Conservation (phyloP, 2,113 vertebrate genomes). For the Turnix velox region DNA sequence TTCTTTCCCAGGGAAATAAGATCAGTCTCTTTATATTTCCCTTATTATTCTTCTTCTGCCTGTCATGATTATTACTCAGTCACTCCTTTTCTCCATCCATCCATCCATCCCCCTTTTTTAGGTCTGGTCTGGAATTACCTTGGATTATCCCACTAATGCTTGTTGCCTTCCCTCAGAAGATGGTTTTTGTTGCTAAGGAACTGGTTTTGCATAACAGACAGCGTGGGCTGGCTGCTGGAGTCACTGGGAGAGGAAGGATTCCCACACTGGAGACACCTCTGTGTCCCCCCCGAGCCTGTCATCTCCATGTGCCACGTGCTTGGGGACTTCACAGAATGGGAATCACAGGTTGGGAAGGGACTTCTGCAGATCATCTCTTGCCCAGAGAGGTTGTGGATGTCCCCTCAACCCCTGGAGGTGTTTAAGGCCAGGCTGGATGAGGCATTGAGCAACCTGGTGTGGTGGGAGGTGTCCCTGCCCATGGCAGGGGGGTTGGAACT, state of each 20-base stretch:
- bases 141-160: slow-evolving; percentile 25
- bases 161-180: not conserved
- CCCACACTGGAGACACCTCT: rapidly evolving
- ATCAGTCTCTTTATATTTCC: slow-evolving; percentile 2
- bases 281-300: rapidly evolving
- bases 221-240: not conserved
- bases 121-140: slow-evolving; percentile 31
- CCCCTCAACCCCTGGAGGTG: no score
- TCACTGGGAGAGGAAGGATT: not conserved
- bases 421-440: no score
- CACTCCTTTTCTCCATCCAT: no score
- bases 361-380: not conserved
- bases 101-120: not conserved
- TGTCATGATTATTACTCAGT: not conserved
- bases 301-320: rapidly evolving
- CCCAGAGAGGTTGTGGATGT: no score
- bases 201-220: slow-evolving; percentile 39
- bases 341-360: not conserved
- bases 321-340: not conserved
- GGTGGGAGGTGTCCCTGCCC: no score
- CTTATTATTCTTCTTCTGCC: not conserved
- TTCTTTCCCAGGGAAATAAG: not conserved
- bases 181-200: slow-evolving; percentile 61
- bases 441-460: no score
- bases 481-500: no score